A percentile compares a stretch with the other conserved stretches of the same genome.
These are phyloP conservation scores for Crioceris asparagi DNA, from an alignment of 2,888 invertebrate species.

Conservation along the genomic window DNA sequence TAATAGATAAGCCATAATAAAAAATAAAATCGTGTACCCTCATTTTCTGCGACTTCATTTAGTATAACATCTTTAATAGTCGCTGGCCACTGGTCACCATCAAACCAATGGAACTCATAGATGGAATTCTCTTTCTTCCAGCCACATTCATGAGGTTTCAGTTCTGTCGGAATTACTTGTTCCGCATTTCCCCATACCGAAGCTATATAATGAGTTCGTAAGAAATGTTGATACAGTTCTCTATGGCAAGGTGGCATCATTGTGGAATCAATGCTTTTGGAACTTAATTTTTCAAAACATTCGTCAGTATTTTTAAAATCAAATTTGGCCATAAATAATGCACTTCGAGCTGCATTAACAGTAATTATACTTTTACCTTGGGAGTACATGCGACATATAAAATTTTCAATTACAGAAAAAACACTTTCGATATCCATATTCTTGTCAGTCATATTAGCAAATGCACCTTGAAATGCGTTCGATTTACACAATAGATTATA, in stretches of 20 bases:
- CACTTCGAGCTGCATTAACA: neutral
- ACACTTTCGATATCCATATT: neutral
- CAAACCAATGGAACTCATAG: no score
- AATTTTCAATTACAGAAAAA: neutral
- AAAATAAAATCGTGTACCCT: no score
- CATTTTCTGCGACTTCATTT: no score
- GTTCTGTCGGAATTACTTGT: neutral
- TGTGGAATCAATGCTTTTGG: neutral
- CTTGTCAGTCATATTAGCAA: neutral
- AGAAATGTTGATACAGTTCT: neutral
- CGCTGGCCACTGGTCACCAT: no score
- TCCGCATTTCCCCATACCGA: constrained; percentile 1
- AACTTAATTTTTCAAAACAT: neutral
- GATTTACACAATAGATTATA: constrained; percentile 1
- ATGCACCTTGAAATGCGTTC: constrained; percentile 1
- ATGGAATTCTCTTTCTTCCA: no score
- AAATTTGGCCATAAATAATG: neutral
- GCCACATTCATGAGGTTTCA: constrained; percentile 1
- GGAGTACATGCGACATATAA: no score
- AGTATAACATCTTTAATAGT: no score
- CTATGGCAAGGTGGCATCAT: no score
- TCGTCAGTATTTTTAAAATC: neutral
- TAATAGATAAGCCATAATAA: no score
- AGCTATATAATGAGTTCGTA: neutral
- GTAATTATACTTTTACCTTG: neutral